Conservation (phyloP, 1,140 invertebrate genomes). For the Druon quercuslanigerum region DNA sequence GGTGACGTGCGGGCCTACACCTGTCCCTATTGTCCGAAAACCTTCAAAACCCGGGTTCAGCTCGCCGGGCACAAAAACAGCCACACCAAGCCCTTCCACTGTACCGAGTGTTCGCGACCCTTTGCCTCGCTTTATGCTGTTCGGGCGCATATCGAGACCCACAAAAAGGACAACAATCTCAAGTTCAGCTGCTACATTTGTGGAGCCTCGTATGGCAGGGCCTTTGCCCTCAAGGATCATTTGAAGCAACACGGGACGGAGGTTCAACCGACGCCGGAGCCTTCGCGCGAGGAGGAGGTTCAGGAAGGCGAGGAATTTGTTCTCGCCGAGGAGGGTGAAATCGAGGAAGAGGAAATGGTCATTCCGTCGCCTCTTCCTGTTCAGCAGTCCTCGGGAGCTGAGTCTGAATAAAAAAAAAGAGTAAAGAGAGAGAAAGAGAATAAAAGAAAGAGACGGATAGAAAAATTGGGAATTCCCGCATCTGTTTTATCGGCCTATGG, state of each 20-base stretch:
- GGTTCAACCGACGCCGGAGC: constrained; percentile 61
- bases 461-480: too few relatives aligned
- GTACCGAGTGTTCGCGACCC: constrained; percentile 81
- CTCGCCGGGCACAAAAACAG: constrained; percentile 85
- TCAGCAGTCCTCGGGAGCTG: constrained; percentile 50
- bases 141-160: constrained; percentile 82
- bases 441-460: not conserved
- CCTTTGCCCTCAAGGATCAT: constrained; percentile 84
- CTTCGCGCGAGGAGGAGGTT: constrained; percentile 67
- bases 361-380: constrained; percentile 58
- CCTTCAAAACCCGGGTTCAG: constrained; percentile 85
- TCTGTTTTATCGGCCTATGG: too few relatives aligned
- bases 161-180: constrained; percentile 81
- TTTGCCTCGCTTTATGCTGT: constrained; percentile 85
- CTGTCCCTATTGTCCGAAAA: constrained; percentile 84
- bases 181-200: constrained; percentile 83
- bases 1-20: constrained; percentile 82
- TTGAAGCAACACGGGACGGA: constrained; percentile 78
- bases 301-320: constrained; percentile 62
- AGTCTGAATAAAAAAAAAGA: constrained; percentile 18
- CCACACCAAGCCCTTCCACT: constrained; percentile 85
- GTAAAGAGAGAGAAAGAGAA: not conserved
- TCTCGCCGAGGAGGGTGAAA: constrained; percentile 60
- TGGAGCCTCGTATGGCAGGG: constrained; percentile 83
- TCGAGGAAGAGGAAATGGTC: constrained; percentile 61